A percentile compares a stretch with the other conserved stretches of the same genome.
Evolutionary conservation across 2,888 invertebrate genomes (phyloP).

Genomic region (Shargacucullia verbasci): DNA sequence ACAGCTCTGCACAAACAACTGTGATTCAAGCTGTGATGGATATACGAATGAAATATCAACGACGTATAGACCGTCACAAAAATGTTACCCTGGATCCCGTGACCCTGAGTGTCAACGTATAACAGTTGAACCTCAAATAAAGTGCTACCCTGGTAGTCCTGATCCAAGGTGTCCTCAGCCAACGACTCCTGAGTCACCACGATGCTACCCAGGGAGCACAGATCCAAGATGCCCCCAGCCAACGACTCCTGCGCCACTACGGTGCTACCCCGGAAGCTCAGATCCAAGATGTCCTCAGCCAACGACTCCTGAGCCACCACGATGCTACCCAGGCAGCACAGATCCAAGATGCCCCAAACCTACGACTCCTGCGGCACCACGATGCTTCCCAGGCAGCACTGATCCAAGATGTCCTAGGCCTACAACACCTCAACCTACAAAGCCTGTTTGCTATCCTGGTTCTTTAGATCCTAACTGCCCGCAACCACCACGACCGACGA

Average conservation of each 20-base stretch:
- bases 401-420: constrained; percentile 41
- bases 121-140: constrained; percentile 61
- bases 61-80: constrained; percentile 66
- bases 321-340: constrained; percentile 31
- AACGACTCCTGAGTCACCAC: constrained; percentile 13
- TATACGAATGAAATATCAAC: constrained; percentile 74
- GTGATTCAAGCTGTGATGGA: constrained; percentile 77
- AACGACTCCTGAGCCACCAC: constrained; percentile 34
- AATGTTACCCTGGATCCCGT: constrained; percentile 73
- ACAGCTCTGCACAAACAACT: constrained; percentile 80
- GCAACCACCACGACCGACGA: constrained; percentile 53
- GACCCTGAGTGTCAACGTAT: constrained; percentile 74
- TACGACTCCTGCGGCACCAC: constrained; percentile 55
- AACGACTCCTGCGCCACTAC: constrained; percentile 32
- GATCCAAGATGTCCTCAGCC: constrained; percentile 18
- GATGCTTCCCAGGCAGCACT: constrained; percentile 60
- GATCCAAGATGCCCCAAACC: constrained; percentile 56
- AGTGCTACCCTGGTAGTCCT: constrained; percentile 68
- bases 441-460: constrained; percentile 54
- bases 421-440: constrained; percentile 44
- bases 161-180: constrained; percentile 70
- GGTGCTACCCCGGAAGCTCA: constrained; percentile 29
- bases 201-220: constrained; percentile 35
- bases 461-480: constrained; percentile 61
- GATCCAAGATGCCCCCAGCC: constrained; percentile 50